phyloP scores from a whole-genome alignment of 2,113 vertebrate species.

The Campylomormyrus tamandua region DNA sequence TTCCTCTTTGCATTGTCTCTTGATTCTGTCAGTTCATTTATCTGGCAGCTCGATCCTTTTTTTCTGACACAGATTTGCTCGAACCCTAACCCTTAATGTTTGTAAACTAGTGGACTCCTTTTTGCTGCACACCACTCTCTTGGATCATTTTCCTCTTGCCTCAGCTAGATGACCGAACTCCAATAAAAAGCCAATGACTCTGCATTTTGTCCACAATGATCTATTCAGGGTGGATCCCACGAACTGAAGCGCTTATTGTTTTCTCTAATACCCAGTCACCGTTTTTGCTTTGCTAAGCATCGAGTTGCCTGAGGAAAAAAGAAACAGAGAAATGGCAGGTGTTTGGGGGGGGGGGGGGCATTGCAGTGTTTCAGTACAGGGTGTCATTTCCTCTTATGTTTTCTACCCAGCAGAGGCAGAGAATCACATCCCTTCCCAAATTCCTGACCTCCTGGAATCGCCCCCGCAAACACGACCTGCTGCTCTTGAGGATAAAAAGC shows the following conservation, averaged over 20 bases:
- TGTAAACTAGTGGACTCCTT: neutral
- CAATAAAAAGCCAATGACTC: conserved; percentile 57
- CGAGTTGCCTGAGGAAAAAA: conserved; percentile 29
- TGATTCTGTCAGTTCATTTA: neutral
- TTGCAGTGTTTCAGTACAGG: conserved; percentile 34
- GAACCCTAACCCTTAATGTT: neutral
- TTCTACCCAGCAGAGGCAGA: conserved; percentile 69
- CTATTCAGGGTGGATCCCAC: conserved; percentile 51
- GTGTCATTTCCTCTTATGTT: conserved; percentile 61
- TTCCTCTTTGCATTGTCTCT: neutral
- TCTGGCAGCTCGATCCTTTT: neutral
- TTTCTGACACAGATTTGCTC: neutral
- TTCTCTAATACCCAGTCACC: conserved; percentile 45
- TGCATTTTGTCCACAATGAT: conserved; percentile 67
- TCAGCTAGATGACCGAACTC: conserved; percentile 77
- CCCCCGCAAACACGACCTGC: conserved; percentile 58
- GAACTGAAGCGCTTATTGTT: conserved; percentile 52
- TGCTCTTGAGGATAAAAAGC: conserved; percentile 58
- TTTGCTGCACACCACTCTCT: conserved; percentile 42
- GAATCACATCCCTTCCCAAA: conserved; percentile 71
- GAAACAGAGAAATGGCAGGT: neutral
- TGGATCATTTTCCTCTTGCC: conserved; percentile 62
- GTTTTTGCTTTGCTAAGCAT: conserved; percentile 67
- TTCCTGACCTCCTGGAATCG: conserved; percentile 64
- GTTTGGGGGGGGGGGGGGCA: neutral